Evolutionary conservation across 2,113 vertebrate species (phyloP).

Genomic region (Apeltes quadracus): DNA sequence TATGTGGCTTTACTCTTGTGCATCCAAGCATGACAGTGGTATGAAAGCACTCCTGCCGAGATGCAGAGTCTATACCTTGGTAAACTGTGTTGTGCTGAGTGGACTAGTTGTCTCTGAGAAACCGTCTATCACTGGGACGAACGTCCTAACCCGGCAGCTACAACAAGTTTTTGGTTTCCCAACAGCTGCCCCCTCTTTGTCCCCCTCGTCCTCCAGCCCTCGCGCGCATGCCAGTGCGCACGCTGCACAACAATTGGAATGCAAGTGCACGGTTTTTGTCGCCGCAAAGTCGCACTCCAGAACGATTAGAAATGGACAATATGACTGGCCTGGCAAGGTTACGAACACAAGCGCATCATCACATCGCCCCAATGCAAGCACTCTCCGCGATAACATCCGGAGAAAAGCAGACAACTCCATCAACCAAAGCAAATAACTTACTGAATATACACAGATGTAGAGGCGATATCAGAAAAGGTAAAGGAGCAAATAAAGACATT

Average conservation of each 20-base stretch:
- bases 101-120: slow-evolving; percentile 62
- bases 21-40: slow-evolving; percentile 67
- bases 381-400: slow-evolving; percentile 35
- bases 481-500: slow-evolving; percentile 72
- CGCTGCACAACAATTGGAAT: slow-evolving; percentile 15
- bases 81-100: slow-evolving; percentile 73
- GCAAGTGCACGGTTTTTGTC: slow-evolving; percentile 25
- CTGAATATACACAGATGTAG: slow-evolving; percentile 72
- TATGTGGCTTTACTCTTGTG: slow-evolving; percentile 72
- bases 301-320: slow-evolving; percentile 28
- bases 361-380: slow-evolving; percentile 24
- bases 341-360: slow-evolving; percentile 32
- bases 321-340: slow-evolving; percentile 32
- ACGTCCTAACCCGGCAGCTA: slow-evolving; percentile 26
- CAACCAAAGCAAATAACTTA: slow-evolving; percentile 61
- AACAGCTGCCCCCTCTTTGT: slow-evolving; percentile 9
- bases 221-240: slow-evolving; percentile 1
- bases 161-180: slow-evolving; percentile 45
- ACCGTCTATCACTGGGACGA: slow-evolving; percentile 49
- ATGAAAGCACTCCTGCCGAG: slow-evolving; percentile 57
- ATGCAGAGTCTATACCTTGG: slow-evolving; percentile 67
- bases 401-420: slow-evolving; percentile 45
- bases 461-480: slow-evolving; percentile 55
- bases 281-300: slow-evolving; percentile 29
- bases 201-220: slow-evolving; percentile 15